Percentiles rank a stretch among this genome's conserved stretches.
These are phyloP conservation scores for Aphelinus atriplicis DNA, from an alignment of 1,140 invertebrate species.

Conservation along the genomic window DNA sequence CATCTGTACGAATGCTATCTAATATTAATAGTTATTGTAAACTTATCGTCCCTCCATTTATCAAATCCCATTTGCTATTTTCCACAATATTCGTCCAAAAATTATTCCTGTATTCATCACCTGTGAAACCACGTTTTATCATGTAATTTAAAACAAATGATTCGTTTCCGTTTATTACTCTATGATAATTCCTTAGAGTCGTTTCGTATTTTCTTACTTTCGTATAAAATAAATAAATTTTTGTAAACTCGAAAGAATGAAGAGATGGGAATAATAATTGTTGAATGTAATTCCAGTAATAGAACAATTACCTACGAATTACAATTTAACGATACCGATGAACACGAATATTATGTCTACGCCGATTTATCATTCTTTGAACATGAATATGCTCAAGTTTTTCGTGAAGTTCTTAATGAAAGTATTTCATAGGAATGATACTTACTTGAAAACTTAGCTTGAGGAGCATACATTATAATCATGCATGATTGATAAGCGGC, in stretches of 20 bases:
- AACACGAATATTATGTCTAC: slow-evolving; percentile 44
- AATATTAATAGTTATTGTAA: slow-evolving; percentile 65
- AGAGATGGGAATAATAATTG: slow-evolving; percentile 48
- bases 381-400: slow-evolving; percentile 21
- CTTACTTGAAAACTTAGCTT: no score
- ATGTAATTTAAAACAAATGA: slow-evolving; percentile 56
- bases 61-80: slow-evolving; percentile 41
- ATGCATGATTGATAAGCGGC: not conserved
- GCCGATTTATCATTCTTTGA: slow-evolving; percentile 23
- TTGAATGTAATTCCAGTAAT: slow-evolving; percentile 54
- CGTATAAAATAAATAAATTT: slow-evolving; percentile 63
- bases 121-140: slow-evolving; percentile 25
- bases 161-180: slow-evolving; percentile 57
- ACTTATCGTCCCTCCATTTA: slow-evolving; percentile 51
- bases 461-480: no score
- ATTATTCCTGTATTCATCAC: slow-evolving; percentile 41
- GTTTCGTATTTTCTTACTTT: slow-evolving; percentile 68
- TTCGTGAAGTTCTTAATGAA: slow-evolving; percentile 27
- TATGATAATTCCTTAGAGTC: slow-evolving; percentile 61
- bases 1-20: slow-evolving; percentile 65
- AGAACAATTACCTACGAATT: slow-evolving; percentile 57
- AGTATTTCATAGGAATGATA: not conserved
- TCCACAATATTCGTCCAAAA: slow-evolving; percentile 45
- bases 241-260: slow-evolving; percentile 58
- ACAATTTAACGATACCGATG: slow-evolving; percentile 40